phyloP scores from a whole-genome alignment of 1,140 invertebrate genomes.

The Eciton burchellii region DNA sequence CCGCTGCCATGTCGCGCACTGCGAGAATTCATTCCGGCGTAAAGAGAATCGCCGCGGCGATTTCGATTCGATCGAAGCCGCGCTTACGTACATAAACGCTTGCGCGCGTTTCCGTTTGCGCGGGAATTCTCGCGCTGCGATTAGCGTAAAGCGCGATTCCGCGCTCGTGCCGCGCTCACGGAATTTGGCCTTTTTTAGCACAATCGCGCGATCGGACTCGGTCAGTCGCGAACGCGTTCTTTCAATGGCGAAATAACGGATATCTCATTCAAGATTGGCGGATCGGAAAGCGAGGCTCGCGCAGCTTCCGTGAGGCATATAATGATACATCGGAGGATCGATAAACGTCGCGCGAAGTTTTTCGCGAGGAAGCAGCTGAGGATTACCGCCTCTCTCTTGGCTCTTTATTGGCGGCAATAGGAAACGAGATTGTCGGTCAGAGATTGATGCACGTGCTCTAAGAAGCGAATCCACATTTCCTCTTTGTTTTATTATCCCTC shows the following conservation, averaged over 20 bases:
- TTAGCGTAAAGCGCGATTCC: neutral
- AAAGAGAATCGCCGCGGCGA: conserved; percentile 1
- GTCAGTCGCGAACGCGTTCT: conserved; percentile 32
- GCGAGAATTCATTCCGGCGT: neutral
- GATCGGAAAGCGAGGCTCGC: neutral
- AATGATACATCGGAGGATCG: conserved; percentile 57
- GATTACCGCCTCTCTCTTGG: conserved; percentile 52
- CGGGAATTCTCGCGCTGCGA: neutral
- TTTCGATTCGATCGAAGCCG: neutral
- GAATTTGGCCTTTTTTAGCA: conserved; percentile 29
- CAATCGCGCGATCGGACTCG: conserved; percentile 9
- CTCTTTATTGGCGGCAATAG: conserved; percentile 64
- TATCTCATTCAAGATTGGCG: conserved; percentile 14
- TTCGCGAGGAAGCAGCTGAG: conserved; percentile 53
- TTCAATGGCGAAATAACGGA: conserved; percentile 25
- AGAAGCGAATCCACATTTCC: conserved; percentile 16
- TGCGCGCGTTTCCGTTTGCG: neutral
- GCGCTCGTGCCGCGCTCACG: neutral
- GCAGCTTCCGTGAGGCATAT: conserved; percentile 37
- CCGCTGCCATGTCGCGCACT: too few relatives aligned
- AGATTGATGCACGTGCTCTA: conserved; percentile 59
- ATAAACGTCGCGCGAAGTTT: conserved; percentile 60
- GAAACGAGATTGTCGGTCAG: conserved; percentile 45
- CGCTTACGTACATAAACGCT: neutral
- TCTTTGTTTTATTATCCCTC: conserved; percentile 28